Base-by-base conservation (phyloP, 2,797 vertebrate genomes). In the Notolepis coatsorum region DNA sequence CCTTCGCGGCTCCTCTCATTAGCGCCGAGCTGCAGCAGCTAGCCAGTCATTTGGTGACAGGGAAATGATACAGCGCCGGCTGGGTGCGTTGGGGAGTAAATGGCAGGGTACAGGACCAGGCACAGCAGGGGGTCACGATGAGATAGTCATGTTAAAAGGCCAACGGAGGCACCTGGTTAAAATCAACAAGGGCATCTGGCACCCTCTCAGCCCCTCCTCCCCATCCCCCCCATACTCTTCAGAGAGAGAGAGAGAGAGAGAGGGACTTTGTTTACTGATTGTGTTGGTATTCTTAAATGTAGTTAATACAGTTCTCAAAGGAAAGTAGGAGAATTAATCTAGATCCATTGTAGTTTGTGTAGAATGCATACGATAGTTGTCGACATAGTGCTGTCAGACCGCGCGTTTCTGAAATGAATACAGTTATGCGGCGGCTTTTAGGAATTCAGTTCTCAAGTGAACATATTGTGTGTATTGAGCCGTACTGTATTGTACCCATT, bases 31-130 rank as follows among this genome's bases (percentile, higher is more conserved):
- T 67, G 85, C 90, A 23, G 92, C 92, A 93, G 90, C 94, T 92
- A 96, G 95, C 95, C 94, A 95, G 92, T 95, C 93, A 96, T 96
- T 95, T 96, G 93, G 92, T 95, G 96, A 97, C 96, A 94, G 93
- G 94, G 93, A 98, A 98, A 98, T 98, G 94, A 98, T 97, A 98
- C 93, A 90, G 93, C 95, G 93, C 93, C 88, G 86, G 90, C 93
- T 88, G 86, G 90, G 82, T 45, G 91, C 92, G 93, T 94, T 94
- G 93, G 93, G 93, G 94, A 96, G 95, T 95, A 98, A 98, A 98
- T 96, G 95, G 96, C 95, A 95, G 95, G 95, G 93, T 97, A 92
- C 35, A 50, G 68, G 72, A 43, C 82, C 89, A 84, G 74, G 88
- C 93, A 81, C 94, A 92, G 93, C 94, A 87, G 93, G 95, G 92